phyloP scores from a whole-genome alignment of 2,888 invertebrate genomes.

The Chrysolina americana region DNA sequence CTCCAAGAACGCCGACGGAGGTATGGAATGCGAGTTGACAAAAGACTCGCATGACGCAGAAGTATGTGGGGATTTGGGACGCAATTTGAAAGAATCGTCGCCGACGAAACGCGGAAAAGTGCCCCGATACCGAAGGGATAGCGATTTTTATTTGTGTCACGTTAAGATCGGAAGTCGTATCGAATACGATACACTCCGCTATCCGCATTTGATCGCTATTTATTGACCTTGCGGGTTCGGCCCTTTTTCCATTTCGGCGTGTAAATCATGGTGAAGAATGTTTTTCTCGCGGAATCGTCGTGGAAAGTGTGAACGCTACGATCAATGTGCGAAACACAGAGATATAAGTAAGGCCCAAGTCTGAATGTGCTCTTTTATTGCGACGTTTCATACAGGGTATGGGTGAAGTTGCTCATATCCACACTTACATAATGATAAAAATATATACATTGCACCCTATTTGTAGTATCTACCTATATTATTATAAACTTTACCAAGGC shows the following conservation, averaged over 20 bases:
- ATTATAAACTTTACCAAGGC: too few relatives aligned
- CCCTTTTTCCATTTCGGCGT: not conserved
- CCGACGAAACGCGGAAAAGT: conserved; percentile 1
- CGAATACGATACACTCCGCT: not conserved
- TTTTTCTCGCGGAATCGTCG: not conserved
- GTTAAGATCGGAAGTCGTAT: not conserved
- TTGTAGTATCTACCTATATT: too few relatives aligned
- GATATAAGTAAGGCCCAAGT: too few relatives aligned
- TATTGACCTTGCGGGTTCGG: conserved; percentile 6
- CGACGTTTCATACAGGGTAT: too few relatives aligned
- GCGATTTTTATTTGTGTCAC: conserved; percentile 21
- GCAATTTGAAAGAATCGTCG: conserved; percentile 28
- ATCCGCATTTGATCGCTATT: conserved; percentile 3
- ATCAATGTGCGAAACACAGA: too few relatives aligned
- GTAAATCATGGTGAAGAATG: conserved; percentile 1
- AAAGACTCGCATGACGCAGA: conserved; percentile 35
- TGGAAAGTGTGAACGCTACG: not conserved
- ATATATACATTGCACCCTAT: too few relatives aligned
- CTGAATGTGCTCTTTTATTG: too few relatives aligned
- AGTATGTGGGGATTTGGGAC: conserved; percentile 36
- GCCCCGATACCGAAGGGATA: not conserved
- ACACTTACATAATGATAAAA: too few relatives aligned
- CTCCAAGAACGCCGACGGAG: conserved; percentile 33
- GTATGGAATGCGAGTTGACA: conserved; percentile 38
- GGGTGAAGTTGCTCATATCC: too few relatives aligned